Base-by-base conservation (phyloP, 2,113 vertebrate genomes). In the Corythornis vintsioides region DNA sequence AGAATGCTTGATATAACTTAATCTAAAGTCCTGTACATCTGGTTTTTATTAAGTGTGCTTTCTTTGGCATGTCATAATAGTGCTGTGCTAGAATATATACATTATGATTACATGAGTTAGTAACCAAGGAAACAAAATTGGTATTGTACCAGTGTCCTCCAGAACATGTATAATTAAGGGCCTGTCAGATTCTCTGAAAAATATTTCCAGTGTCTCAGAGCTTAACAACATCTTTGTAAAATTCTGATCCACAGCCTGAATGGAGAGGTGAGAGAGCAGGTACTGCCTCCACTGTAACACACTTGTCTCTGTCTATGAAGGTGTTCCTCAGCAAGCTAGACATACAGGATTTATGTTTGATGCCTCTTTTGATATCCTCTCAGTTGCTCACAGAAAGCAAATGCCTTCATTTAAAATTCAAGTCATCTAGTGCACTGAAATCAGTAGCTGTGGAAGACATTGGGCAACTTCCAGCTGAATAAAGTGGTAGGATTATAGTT, bases 121-220 rank as follows among this genome's bases (percentile, higher is more conserved):
- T 96, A 96, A 92, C 61, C 84, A 94, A 89, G 79, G 48, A 66
- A 94, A 95, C 53, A 81, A 42, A 93, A 94, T 81, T 74, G 65
- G 35, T 63, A n/a, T 79, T 80, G 43, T 86, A 87, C 61, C 13
- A 72, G 15, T 76, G 69, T 86, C 79, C 80, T 88, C 15, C 53
- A 91, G 38, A 75, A 92, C 64, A 83, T 82, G 29, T 63, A 72
- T 95, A 93, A 95, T 96, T 96, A 95, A 96, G 19, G 52, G 19
- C 71, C 72, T 94, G 85, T 88, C 94, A 95, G 73, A 14, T 86
- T 93, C 92, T 84, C 88, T 93, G 90, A 73, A 83, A 78, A 89
- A 76, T 60, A 91, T 95, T 56, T 85, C 29, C 60, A 20, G 18
- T 95, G 55, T 93, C 55, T 85, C 2, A 14, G 43, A 33, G 48